phyloP scores from a whole-genome alignment of 2,888 invertebrate species.

The Drosophila bunnanda region DNA sequence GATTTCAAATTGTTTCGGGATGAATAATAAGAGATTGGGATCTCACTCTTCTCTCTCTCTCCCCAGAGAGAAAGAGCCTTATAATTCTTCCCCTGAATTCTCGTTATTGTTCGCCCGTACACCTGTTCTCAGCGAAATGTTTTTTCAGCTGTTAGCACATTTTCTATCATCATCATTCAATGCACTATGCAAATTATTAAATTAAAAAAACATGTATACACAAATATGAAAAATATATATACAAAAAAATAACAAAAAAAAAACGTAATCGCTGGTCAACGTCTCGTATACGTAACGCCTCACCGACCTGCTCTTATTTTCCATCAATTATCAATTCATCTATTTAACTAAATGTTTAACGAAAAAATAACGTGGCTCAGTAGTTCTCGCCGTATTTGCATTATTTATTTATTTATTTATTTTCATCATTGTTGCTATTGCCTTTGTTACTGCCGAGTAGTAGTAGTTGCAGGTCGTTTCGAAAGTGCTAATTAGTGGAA shows the following conservation, averaged over 20 bases:
- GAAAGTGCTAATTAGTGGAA: slow-evolving; percentile 73
- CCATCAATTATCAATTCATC: slow-evolving; percentile 45
- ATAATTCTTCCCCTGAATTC: neutral
- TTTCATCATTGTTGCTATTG: slow-evolving; percentile 1
- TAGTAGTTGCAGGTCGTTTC: slow-evolving; percentile 25
- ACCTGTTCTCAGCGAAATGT: slow-evolving; percentile 28
- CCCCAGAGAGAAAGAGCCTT: neutral
- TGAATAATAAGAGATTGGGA: slow-evolving; percentile 10
- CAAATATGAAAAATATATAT: neutral
- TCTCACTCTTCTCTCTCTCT: neutral
- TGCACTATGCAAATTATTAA: slow-evolving; percentile 40
- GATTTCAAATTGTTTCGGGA: neutral
- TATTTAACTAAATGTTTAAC: slow-evolving; percentile 44
- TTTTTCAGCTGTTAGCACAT: slow-evolving; percentile 28
- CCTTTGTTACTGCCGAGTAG: slow-evolving; percentile 12
- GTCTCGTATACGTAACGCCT: slow-evolving; percentile 25
- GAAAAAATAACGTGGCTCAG: slow-evolving; percentile 21
- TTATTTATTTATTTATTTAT: slow-evolving; percentile 23
- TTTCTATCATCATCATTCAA: slow-evolving; percentile 15
- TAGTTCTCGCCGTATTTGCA: slow-evolving; percentile 14
- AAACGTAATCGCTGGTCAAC: slow-evolving; percentile 2
- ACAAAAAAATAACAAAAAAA: neutral
- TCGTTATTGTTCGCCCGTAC: slow-evolving; percentile 16
- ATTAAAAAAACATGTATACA: neutral
- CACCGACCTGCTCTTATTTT: slow-evolving; percentile 36